phyloP scores from a whole-genome alignment of 2,797 vertebrate species.

The Enteromius treurensis region DNA sequence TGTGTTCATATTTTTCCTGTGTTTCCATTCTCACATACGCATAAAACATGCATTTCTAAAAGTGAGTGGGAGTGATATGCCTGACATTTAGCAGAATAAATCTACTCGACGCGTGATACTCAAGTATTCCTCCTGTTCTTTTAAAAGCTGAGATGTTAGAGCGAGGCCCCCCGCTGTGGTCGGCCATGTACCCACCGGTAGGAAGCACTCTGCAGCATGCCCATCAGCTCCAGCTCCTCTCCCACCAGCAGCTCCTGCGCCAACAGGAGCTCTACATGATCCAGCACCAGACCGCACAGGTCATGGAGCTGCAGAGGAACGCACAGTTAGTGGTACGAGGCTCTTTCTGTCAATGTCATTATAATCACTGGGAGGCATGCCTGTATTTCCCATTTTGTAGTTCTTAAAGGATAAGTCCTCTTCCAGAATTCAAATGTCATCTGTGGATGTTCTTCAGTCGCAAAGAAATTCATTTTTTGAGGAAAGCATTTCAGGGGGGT shows the following conservation, averaged over 20 bases:
- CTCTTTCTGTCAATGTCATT: conserved; percentile 16
- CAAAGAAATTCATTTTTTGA: too few relatives aligned
- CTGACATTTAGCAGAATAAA: conserved; percentile 10
- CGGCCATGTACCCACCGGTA: conserved; percentile 85
- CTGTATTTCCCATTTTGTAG: conserved; percentile 16
- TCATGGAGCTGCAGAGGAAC: conserved; percentile 92
- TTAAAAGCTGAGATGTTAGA: conserved; percentile 89
- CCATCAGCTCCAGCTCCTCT: conserved; percentile 96
- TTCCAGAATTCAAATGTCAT: background rate
- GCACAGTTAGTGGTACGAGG: conserved; percentile 90
- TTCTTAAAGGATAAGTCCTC: background rate
- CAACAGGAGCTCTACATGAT: conserved; percentile 96
- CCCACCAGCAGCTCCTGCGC: conserved; percentile 94
- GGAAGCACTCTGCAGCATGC: conserved; percentile 92
- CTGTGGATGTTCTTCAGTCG: too few relatives aligned
- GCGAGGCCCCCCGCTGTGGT: conserved; percentile 89
- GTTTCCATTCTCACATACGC: background rate
- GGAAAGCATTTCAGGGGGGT: too few relatives aligned
- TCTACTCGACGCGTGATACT: conserved; percentile 7
- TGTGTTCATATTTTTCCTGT: background rate
- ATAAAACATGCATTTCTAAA: background rate
- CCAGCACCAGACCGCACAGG: conserved; percentile 95
- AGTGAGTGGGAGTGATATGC: conserved; percentile 6
- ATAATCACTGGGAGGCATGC: background rate
- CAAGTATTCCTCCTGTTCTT: conserved; percentile 26